Percentiles rank a stretch among this genome's conserved stretches.
Evolutionary conservation across 2,113 vertebrate genomes (phyloP).

Genomic region (Mellivora capensis): DNA sequence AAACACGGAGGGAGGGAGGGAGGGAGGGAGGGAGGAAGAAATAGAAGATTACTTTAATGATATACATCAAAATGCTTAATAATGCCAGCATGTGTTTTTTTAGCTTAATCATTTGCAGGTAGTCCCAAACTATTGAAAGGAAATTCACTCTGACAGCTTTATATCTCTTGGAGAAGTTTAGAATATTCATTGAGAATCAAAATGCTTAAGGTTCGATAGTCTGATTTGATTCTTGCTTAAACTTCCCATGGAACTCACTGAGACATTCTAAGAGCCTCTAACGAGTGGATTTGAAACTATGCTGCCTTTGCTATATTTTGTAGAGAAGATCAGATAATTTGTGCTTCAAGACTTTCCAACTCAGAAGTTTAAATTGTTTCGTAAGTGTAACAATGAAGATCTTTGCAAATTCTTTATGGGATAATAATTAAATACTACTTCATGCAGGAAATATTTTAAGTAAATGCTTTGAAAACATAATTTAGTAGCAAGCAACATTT

Average conservation of each 20-base stretch:
- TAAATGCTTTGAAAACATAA: not conserved
- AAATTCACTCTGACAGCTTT: not conserved
- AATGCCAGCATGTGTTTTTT: not conserved
- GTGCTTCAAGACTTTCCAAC: not conserved
- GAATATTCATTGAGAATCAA: not conserved
- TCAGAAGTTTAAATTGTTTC: not conserved
- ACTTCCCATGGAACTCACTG: not conserved
- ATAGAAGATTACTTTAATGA: not conserved
- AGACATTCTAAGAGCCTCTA: not conserved
- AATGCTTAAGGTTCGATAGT: not conserved
- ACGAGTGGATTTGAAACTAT: not conserved
- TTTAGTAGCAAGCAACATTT: not conserved
- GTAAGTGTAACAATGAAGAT: not conserved
- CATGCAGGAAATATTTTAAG: not conserved
- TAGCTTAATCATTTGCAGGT: not conserved
- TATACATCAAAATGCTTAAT: not conserved
- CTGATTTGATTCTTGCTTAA: not conserved
- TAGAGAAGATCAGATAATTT: not conserved
- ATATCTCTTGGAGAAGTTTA: not conserved
- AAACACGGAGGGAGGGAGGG: not conserved
- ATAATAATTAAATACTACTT: not conserved
- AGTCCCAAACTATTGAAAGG: not conserved
- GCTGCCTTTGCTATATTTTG: not conserved
- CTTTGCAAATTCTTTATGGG: not conserved
- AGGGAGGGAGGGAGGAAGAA: not conserved